Evolutionary conservation across 2,888 invertebrate species (phyloP).

Genomic region (Folsomia manolachei): DNA sequence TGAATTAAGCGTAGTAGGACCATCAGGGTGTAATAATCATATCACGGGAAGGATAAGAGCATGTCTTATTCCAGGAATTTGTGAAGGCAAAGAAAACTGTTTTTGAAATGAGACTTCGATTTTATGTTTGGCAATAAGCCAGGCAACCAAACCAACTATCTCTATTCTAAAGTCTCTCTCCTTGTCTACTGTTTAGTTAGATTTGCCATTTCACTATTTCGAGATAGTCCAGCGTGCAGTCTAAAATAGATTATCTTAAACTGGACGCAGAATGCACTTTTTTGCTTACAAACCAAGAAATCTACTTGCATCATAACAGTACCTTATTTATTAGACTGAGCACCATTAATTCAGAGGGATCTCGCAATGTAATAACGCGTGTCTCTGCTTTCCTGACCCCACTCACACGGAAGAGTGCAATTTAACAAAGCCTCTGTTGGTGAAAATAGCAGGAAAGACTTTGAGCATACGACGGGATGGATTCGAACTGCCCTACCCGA

Average conservation of each 20-base stretch:
- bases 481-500: no score
- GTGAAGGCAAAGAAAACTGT: slow-evolving; percentile 34
- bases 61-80: slow-evolving; percentile 38
- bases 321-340: no score
- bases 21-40: slow-evolving; percentile 45
- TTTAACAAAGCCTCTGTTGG: neutral
- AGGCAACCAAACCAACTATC: slow-evolving; percentile 14
- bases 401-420: neutral
- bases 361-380: no score
- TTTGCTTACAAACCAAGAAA: no score
- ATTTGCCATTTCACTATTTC: neutral
- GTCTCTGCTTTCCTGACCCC: no score
- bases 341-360: no score
- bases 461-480: slow-evolving; percentile 26
- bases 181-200: neutral
- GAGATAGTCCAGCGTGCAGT: no score
- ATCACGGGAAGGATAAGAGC: slow-evolving; percentile 35
- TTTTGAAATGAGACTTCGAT: slow-evolving; percentile 41
- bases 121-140: slow-evolving; percentile 44
- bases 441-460: neutral
- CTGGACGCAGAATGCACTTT: no score
- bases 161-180: no score
- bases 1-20: slow-evolving; percentile 40
- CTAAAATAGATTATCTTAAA: no score
- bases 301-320: no score